These are phyloP conservation scores for Aurelia sp. DNA, from an alignment of 30 jellyfish, hydroid and myxozoan genomes.

Conservation along the genomic window DNA sequence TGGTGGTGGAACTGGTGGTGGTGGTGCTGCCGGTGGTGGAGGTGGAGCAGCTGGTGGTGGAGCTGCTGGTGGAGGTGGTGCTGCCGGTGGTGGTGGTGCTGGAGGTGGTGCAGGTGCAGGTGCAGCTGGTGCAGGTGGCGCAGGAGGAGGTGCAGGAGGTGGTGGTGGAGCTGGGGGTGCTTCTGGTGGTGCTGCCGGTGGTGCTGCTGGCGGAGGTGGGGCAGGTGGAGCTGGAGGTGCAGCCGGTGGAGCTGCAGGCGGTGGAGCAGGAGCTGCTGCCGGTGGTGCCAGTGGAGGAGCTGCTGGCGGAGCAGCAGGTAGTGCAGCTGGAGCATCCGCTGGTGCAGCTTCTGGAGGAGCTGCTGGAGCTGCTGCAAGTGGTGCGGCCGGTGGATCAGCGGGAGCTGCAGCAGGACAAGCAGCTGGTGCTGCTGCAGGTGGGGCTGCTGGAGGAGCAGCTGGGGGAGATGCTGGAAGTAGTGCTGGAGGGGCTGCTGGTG, in stretches of 20 bases:
- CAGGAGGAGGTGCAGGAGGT: constrained; percentile 9
- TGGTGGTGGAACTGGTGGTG: constrained; percentile 41
- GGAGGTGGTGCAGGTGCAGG: constrained; percentile 30
- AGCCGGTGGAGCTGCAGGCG: constrained; percentile 51
- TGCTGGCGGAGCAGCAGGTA: constrained; percentile 63
- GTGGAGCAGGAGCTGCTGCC: constrained; percentile 54
- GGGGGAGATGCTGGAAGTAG: constrained; percentile 51
- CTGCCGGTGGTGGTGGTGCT: constrained; percentile 28
- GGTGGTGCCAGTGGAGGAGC: constrained; percentile 59
- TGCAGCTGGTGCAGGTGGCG: constrained; percentile 42
- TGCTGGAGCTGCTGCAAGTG: constrained; percentile 74
- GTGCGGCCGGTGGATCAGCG: constrained; percentile 62
- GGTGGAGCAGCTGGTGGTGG: constrained; percentile 29
- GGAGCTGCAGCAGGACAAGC: constrained; percentile 72
- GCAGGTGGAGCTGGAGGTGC: constrained; percentile 71
- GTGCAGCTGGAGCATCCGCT: constrained; percentile 48
- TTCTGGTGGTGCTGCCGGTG: constrained; percentile 46
- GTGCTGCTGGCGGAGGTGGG: constrained; percentile 45
- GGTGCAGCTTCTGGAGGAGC: constrained; percentile 58
- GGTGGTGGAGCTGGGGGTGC: constrained; percentile 24
- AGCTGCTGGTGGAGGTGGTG: constrained; percentile 21
- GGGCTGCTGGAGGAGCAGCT: constrained; percentile 46
- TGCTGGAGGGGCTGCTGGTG: constrained; percentile 43
- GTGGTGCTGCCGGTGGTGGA: constrained; percentile 35
- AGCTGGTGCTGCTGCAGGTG: constrained; percentile 52